Conservation (phyloP, 2,113 vertebrate species). For the Gadus macrocephalus region DNA sequence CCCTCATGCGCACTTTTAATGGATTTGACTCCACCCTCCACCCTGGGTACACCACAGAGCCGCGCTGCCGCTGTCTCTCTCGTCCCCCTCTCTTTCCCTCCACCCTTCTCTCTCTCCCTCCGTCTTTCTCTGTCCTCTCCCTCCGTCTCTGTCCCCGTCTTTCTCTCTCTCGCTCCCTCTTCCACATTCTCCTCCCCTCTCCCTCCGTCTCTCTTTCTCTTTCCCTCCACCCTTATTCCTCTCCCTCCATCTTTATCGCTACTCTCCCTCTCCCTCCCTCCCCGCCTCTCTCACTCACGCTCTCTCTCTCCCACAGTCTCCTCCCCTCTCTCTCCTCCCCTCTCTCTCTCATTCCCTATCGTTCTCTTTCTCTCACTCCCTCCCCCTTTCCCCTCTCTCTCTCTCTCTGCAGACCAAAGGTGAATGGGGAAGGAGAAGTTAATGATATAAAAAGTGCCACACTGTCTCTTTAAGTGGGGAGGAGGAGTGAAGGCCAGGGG, state of each 20-base stretch:
- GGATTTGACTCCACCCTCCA: constrained; percentile 52
- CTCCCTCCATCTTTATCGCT: not conserved
- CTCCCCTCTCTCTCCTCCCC: not conserved
- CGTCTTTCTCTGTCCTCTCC: not conserved
- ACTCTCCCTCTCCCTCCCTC: constrained; percentile 2
- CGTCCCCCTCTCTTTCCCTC: constrained; percentile 14
- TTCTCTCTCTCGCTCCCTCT: not conserved
- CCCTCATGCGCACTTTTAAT: constrained; percentile 56
- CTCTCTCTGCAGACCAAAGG: constrained; percentile 25
- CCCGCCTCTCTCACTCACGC: constrained; percentile 4
- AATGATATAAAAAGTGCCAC: constrained; percentile 48
- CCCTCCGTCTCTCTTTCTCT: constrained; percentile 3
- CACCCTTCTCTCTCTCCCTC: constrained; percentile 6
- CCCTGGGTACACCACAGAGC: constrained; percentile 42
- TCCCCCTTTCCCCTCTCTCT: not conserved
- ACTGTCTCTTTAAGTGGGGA: constrained; percentile 68
- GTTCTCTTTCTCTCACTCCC: constrained; percentile 4
- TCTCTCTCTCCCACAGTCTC: no score
- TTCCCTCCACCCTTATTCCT: constrained; percentile 13
- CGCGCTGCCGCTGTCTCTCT: constrained; percentile 14
- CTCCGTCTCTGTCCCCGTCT: constrained; percentile 8
- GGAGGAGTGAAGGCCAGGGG: constrained; percentile 51
- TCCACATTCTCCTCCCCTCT: no score
- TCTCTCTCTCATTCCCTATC: constrained; percentile 5
- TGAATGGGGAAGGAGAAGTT: constrained; percentile 27